Evolutionary conservation across 2,113 vertebrate genomes (phyloP), one percentile per base, ranked within the genome.

Genomic region (Otolemur garnettii): DNA sequence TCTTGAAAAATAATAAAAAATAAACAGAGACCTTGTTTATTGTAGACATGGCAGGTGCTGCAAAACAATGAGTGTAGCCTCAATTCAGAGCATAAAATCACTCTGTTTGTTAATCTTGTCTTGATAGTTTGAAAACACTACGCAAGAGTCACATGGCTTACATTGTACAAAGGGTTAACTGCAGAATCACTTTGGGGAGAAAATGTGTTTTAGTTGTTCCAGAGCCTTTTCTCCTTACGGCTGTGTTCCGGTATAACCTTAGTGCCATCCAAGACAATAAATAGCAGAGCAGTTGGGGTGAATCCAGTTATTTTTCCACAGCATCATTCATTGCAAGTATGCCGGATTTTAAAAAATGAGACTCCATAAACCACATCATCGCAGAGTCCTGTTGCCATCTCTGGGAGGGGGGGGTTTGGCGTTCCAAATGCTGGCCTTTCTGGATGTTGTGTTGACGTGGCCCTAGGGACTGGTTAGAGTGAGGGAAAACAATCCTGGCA

Each of bases 211-310:
- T 19, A 15, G 14, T 80, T 93, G 88, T 83, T 82, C 79, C 28
- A 74, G 66, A 95, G 60, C 74, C 59, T 96, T 74, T 85, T 89
- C 90, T 64, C 93, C 26, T 87, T 71, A n/a, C 14, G n/a, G 80
- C 77, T 95, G 26, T 91, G 93, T 91, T 97, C 92, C 88, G 82
- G 91, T 94, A 71, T 68, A 87, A 97, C 86, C 96, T 83, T 59
- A 53, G 79, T 97, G 94, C 95, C 97, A 97, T 94, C 93, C 93
- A 79, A 97, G 75, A 75, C 93, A 95, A 97, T 97, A 94, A 95
- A 96, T 86, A 96, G 95, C 93, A 88, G 89, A 94, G 84, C 55
- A 77, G 28, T 83, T 97, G 95, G 91, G 96, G 69, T 62, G 30
- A 69, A 75, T 95, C 97, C 94, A 95, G n/a, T 80, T 72, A 93